Base-by-base conservation (phyloP, 92 coral and sea anemone genomes). In the Zoanthus gigantus region DNA sequence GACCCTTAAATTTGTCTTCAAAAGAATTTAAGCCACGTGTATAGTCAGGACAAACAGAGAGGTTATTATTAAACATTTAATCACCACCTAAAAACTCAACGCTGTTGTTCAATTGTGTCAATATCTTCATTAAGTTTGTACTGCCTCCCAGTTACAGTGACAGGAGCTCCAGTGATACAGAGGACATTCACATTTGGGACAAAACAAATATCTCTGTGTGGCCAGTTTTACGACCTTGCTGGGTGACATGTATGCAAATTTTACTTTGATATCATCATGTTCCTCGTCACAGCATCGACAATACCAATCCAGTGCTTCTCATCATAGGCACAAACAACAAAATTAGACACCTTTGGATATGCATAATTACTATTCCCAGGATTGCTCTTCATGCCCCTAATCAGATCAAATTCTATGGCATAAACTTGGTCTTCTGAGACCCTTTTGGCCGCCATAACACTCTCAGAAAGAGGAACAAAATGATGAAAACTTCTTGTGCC, bases 401-500 rank as follows among this genome's bases (percentile, higher is more conserved):
- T 7, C 42, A 52, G 65, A n/a, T 76, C 46, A 8, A 76, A 76
- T 15, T 76, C 45, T 76, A 10, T 48, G 65, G 31, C 84, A 61
- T 86, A 86, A 14, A 14, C 54, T 54, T 48, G 76, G 61, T 77
- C 89, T 66, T 76, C 84, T 75, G 89, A 86, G 48, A 75, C 89
- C 32, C 84, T 44, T 77, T 76, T 86, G 67, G 89, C 89, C 15
- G 89, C 84, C 83, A 86, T 86, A 5, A 86, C 84, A 37, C 63
- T 76, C 76, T 76, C 89, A 11, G 83, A 86, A 29, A 60, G 76
- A 23, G 82, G 89, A 74, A 86, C 83, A 37, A 74, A 76, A 8
- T 74, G 83, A 63, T 86, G 83, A 31, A 86, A 86, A 58, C 83
- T 86, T 74, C 89, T 76, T 86, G 89, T 86, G 23, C 89, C 89